Base-by-base conservation (phyloP, 2,113 vertebrate genomes). In the Notothenia coriiceps region DNA sequence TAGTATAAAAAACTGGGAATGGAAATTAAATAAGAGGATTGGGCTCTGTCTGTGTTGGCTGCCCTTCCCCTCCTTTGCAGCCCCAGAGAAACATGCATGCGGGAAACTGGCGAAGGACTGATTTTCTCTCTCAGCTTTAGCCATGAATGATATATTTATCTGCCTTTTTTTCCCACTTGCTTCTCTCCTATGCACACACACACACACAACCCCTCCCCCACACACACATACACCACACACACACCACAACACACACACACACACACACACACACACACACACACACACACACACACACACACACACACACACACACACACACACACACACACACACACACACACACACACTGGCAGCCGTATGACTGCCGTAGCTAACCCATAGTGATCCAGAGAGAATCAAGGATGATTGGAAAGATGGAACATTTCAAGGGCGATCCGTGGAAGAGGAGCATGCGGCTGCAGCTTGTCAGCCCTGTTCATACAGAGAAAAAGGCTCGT, bases 111-210 rank as follows among this genome's bases (percentile, higher is more conserved):
- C 90, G 90, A 65, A 57, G 67, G 64, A 47, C 33, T 35, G 73
- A 80, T 85, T 81, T 81, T 55, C 81, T 81, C 74, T 65, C 72
- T 75, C 81, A 80, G 77, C 77, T 86, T 87, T 77, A 84, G 84
- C 74, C 57, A 83, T 86, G 74, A 92, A 86, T 86, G 68, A 86
- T 88, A 75, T 79, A 84, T 90, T 90, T 91, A n/a, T 86, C 17
- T 84, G n/a, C n/a, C 3, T 91, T 86, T 89, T 81, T 78, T 40
- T 7, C 35, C 79, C 25, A 79, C 71, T 46, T 56, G 69, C 47
- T 67, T 18, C 61, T 69, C 56, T 33, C 33, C 46, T 54, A 33
- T 46, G 3, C 59, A 40, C 63, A 46, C 17, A 50, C 67, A 63
- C 50, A 44, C 33, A 20, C 35, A 63, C 51, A 29, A n/a, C n/a